These are phyloP conservation scores for Brachionichthys hirsutus DNA, from an alignment of 2,113 vertebrate species.

Conservation along the genomic window DNA sequence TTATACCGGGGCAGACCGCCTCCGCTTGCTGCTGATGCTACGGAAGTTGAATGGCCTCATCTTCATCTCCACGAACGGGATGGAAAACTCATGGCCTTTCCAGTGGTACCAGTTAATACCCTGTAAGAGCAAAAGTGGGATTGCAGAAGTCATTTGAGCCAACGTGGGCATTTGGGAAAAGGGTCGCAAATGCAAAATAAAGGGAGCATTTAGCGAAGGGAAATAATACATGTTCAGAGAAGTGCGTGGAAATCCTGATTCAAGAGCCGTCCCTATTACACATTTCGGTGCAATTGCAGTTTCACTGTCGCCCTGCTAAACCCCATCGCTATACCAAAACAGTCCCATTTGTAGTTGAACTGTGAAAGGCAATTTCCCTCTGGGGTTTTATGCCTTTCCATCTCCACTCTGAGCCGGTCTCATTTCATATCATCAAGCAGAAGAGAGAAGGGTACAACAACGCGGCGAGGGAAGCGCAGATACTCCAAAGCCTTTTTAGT, in stretches of 20 bases:
- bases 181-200: not conserved
- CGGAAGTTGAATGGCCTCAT: conserved; percentile 91
- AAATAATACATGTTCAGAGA: conserved; percentile 3
- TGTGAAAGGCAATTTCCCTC: conserved; percentile 14
- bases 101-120: conserved; percentile 99
- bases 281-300: conserved; percentile 27
- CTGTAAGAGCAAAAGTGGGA: conserved; percentile 63
- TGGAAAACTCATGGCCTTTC: conserved; percentile 98
- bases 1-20: conserved; percentile 85
- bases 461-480: conserved; percentile 12
- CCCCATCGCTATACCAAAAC: not conserved
- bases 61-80: conserved; percentile 99
- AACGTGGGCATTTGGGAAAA: not conserved
- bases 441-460: conserved; percentile 11
- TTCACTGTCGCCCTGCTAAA: conserved; percentile 17
- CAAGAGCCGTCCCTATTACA: not conserved
- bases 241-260: conserved; percentile 14
- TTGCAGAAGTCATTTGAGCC: conserved; percentile 11
- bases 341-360: conserved; percentile 10
- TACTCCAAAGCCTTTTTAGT: conserved; percentile 40
- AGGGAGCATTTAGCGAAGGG: not conserved
- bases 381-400: not conserved
- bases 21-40: conserved; percentile 84
- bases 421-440: conserved; percentile 43
- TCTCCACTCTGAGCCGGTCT: conserved; percentile 17